These are phyloP conservation scores for Oryzias melastigma DNA, from an alignment of 2,113 vertebrate species.

Conservation along the genomic window DNA sequence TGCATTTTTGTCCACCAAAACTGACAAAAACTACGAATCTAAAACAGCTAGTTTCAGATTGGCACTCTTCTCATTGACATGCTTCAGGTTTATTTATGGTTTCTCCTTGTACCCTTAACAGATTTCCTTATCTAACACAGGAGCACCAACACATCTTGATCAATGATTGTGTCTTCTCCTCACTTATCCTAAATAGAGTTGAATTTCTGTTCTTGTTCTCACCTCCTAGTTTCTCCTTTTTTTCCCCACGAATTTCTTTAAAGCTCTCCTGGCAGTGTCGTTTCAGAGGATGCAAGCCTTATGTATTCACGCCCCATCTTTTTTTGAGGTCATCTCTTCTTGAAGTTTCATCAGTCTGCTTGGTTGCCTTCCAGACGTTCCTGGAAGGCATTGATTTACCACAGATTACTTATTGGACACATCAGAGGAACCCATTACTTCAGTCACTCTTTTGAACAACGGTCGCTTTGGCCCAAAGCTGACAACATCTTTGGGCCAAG, in stretches of 20 bases:
- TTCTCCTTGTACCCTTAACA: too few relatives aligned
- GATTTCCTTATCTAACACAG: too few relatives aligned
- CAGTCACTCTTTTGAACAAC: neutral
- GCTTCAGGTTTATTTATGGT: too few relatives aligned
- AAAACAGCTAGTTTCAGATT: too few relatives aligned
- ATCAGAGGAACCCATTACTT: neutral
- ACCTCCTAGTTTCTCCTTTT: neutral
- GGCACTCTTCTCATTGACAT: too few relatives aligned
- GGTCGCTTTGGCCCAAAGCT: slow-evolving; percentile 2
- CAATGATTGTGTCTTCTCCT: too few relatives aligned
- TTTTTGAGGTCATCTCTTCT: neutral
- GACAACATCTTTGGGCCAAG: slow-evolving; percentile 20
- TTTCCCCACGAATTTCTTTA: neutral
- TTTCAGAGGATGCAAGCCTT: neutral
- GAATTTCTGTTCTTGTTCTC: neutral
- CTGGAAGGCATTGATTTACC: neutral
- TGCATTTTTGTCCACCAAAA: too few relatives aligned
- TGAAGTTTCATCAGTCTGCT: slow-evolving; percentile 2
- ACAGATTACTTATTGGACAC: slow-evolving; percentile 4
- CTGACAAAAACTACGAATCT: too few relatives aligned
- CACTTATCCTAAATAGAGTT: too few relatives aligned
- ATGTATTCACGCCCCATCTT: neutral
- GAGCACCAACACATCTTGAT: too few relatives aligned
- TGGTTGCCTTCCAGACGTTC: slow-evolving; percentile 2
- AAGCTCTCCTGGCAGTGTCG: neutral